Evolutionary conservation across 2,888 invertebrate species (phyloP), one percentile per base, ranked within the genome.

Genomic region (Cylloceria caligata): DNA sequence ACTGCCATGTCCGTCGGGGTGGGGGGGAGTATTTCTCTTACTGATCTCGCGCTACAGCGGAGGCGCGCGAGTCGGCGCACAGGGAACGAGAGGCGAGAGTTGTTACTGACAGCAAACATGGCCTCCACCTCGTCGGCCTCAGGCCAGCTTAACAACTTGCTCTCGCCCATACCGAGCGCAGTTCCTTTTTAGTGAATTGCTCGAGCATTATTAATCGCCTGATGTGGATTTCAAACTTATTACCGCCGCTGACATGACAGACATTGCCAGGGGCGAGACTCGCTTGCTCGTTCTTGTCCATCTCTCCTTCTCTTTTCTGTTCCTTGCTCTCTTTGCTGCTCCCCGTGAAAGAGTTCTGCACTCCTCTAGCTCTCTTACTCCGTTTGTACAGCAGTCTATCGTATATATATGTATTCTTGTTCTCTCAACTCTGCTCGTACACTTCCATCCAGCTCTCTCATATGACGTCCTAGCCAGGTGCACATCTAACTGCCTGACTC

Each of bases 191-290:
- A 87, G 89, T 88, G 88, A 90, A 89, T 90, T 86, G 87, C 87
- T 87, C 88, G 88, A 88, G 91, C 88, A 89, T 91, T 90, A 92
- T 89, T 92, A 92, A 92, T 92, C 89, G 91, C 87, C 89, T 89
- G 89, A 92, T 92, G 90, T 88, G 90, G 87, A 91, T 91, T 91
- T 90, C 90, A 90, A 90, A 91, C 89, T 89, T 90, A 89, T 90
- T 90, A 89, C 89, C 87, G 85, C 84, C 85, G 84, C 88, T 90
- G 90, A 90, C 90, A 87, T 89, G 90, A 89, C 88, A 86, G 89
- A 88, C 89, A 86, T 87, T 80, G 82, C 85, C 84, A 65, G 80
- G 84, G 85, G 76, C 60, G 65, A 52, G 55, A 64, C 75, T 67
- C 81, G 74, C 83, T 62, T 47, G 55, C 55, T 67, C 34, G 60